phyloP scores from a whole-genome alignment of 2,113 vertebrate genomes.

The Cariama cristata region DNA sequence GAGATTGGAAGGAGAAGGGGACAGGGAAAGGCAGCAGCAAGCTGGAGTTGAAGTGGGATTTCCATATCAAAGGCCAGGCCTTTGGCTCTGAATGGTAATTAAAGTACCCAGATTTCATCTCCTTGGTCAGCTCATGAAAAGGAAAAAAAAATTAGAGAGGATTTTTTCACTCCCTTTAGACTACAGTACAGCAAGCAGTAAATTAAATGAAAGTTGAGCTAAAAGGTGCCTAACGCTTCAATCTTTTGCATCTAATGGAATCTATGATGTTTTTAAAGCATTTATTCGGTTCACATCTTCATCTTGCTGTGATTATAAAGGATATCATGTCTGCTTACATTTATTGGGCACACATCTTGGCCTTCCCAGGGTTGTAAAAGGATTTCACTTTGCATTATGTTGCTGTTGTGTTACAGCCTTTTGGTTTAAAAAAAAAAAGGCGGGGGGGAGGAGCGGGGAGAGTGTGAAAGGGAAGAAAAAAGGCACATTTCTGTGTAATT shows the following conservation, averaged over 20 bases:
- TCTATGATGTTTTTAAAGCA: constrained; percentile 65
- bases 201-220: constrained; percentile 80
- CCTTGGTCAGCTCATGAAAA: constrained; percentile 92
- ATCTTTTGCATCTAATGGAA: constrained; percentile 71
- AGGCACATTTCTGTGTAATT: neutral
- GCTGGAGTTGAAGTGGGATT: constrained; percentile 89
- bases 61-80: constrained; percentile 97
- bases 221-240: constrained; percentile 72
- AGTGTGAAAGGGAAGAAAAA: neutral
- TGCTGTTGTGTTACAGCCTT: constrained; percentile 20
- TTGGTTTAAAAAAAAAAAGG: neutral
- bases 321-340: constrained; percentile 69
- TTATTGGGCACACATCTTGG: constrained; percentile 52
- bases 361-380: constrained; percentile 53
- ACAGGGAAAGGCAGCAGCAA: constrained; percentile 75
- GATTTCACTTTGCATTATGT: constrained; percentile 67
- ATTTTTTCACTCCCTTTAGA: constrained; percentile 76
- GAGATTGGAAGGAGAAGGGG: constrained; percentile 80
- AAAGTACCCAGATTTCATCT: constrained; percentile 93
- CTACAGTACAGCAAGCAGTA: constrained; percentile 68
- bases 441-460: rapidly evolving
- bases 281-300: constrained; percentile 74
- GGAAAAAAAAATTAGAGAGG: constrained; percentile 82
- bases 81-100: constrained; percentile 96
- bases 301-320: constrained; percentile 68